Evolutionary conservation across 2,888 invertebrate species (phyloP), one percentile per base, ranked within the genome.

Genomic region (Chloromyia formosa): DNA sequence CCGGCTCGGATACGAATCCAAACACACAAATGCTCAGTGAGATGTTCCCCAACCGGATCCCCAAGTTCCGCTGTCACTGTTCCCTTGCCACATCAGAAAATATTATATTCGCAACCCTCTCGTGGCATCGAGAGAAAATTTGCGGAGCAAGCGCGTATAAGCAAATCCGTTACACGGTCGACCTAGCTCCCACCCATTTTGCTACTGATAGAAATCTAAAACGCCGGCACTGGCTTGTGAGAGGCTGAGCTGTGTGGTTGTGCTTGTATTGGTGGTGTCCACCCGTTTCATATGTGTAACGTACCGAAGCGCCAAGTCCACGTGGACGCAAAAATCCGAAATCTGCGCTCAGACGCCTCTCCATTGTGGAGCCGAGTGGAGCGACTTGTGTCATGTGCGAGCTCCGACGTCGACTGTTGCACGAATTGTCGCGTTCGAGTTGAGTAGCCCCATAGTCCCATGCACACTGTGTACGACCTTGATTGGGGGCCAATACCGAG

Each of bases 101-200:
- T n/a, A n/a, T n/a, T 9, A n/a, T 12, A 40, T 27, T 45, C 64
- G 4, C 60, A 27, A n/a, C 35, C 23, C 16, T 14, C 61, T 12
- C 35, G 42, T 56, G 62, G 1, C 42, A 64, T 35, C 27, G 62
- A 64, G 18, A 42, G 62, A 40, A 64, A 64, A 42, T 12, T 7
- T 23, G 10, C 14, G 16, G 40, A 40, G 10, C 62, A 56, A 40
- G 62, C 62, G 62, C 62, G 40, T 27, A 27, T 53, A 22, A 23
- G 23, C 35, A 35, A 53, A 69, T 49, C 49, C 49, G 66, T 45
- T 66, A 49, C 49, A 66, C 66, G 49, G 22, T 23, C 54, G 54
- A 69, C 22, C 54, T 69, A 23, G 66, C 66, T 12, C 68, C 68
- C 68, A 53, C 68, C 68, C 53, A 54, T 69, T 60, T 60, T 10